Conservation (phyloP, 2,888 invertebrate species). For the Eupithecia pulchellata region DNA sequence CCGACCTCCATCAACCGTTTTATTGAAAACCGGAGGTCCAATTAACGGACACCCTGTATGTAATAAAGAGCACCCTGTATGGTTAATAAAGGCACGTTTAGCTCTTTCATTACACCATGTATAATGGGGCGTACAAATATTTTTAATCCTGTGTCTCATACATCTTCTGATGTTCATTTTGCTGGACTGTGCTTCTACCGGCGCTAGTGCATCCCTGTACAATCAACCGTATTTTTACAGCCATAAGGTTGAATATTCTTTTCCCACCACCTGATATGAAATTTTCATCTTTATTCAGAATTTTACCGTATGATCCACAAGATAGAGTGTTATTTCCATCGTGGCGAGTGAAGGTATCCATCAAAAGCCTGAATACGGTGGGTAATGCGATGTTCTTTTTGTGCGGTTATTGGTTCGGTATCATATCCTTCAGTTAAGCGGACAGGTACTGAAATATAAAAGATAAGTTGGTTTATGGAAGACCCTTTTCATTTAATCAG, state of each 20-base stretch:
- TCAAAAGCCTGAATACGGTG: conserved; percentile 63
- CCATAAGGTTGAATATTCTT: conserved; percentile 15
- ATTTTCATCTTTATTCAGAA: conserved; percentile 10
- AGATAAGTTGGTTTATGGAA: neutral
- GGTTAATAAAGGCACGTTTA: conserved; percentile 80
- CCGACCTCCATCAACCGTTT: conserved; percentile 74
- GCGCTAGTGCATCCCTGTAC: conserved; percentile 49
- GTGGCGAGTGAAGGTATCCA: conserved; percentile 42
- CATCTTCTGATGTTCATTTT: conserved; percentile 84
- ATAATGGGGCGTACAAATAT: conserved; percentile 85
- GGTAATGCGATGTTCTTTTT: conserved; percentile 65
- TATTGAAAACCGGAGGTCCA: conserved; percentile 75
- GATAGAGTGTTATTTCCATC: conserved; percentile 43
- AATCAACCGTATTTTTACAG: conserved; percentile 47
- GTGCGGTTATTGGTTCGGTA: conserved; percentile 70
- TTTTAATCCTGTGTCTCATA: conserved; percentile 84
- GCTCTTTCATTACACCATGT: conserved; percentile 82
- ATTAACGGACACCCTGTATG: conserved; percentile 74
- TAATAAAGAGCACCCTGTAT: conserved; percentile 64
- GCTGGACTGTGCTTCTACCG: conserved; percentile 71
- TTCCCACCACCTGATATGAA: conserved; percentile 39
- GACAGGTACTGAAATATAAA: conserved; percentile 65
- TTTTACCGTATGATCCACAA: neutral
- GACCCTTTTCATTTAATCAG: neutral
- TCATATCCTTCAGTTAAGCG: conserved; percentile 58